phyloP scores from a whole-genome alignment of 2,797 vertebrate species.

The Thripadectes ignobilis region DNA sequence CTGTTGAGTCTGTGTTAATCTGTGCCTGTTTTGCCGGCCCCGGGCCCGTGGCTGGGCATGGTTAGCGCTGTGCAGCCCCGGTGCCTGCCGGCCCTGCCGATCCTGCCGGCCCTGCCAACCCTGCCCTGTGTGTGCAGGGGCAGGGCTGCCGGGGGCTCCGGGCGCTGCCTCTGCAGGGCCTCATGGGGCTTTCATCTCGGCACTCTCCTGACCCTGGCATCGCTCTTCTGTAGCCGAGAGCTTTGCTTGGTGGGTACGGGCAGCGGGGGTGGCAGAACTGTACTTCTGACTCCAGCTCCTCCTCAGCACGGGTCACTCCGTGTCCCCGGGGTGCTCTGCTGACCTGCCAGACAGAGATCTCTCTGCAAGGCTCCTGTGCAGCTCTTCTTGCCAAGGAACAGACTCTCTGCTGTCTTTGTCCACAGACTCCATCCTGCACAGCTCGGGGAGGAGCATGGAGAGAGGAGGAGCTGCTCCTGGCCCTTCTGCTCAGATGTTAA shows the following conservation, averaged over 20 bases:
- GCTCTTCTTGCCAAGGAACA: background rate
- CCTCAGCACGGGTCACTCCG: background rate
- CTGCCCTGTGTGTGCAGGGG: background rate
- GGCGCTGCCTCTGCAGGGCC: background rate
- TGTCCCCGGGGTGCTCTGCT: background rate
- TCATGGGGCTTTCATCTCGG: too few species aligned
- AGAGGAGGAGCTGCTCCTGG: background rate
- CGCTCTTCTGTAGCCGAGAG: rapidly evolving
- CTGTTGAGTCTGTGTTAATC: background rate
- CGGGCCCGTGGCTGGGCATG: too few species aligned
- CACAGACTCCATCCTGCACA: background rate
- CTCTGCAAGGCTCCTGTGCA: background rate
- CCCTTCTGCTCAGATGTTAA: slow-evolving; percentile 7
- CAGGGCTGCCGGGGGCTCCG: background rate
- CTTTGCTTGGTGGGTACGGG: background rate
- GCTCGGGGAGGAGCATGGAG: background rate
- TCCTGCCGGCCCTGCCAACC: background rate
- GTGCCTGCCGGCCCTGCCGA: background rate
- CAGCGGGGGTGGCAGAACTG: background rate
- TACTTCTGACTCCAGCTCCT: background rate
- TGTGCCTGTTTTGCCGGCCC: background rate
- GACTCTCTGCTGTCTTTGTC: background rate
- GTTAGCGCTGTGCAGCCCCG: too few species aligned
- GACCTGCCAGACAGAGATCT: background rate
- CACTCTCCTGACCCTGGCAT: background rate